Percentiles rank a stretch among this genome's conserved stretches.
phyloP scores from a whole-genome alignment of 2,888 invertebrate genomes.

The Dexiosoma caninum region DNA sequence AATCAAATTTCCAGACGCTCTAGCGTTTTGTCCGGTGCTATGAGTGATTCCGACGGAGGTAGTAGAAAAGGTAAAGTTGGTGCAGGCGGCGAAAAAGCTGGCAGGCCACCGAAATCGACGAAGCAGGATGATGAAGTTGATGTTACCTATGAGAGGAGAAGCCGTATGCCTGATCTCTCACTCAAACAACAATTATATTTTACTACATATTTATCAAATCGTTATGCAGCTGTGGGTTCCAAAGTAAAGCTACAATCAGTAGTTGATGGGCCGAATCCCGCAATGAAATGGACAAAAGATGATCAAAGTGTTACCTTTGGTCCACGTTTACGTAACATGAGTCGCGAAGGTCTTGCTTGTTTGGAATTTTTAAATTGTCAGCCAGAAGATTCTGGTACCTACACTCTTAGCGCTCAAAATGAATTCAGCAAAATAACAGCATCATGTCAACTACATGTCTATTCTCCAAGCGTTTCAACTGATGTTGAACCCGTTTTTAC shows the following conservation, averaged over 20 bases:
- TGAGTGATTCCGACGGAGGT: slow-evolving; percentile 70
- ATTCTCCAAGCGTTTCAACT: slow-evolving; percentile 78
- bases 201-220: slow-evolving; percentile 75
- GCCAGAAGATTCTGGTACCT: slow-evolving; percentile 87
- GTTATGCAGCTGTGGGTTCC: slow-evolving; percentile 81
- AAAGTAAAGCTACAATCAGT: slow-evolving; percentile 89
- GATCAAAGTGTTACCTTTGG: slow-evolving; percentile 78
- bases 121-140: slow-evolving; percentile 71
- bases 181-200: slow-evolving; percentile 79
- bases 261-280: slow-evolving; percentile 85
- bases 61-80: slow-evolving; percentile 55
- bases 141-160: slow-evolving; percentile 80
- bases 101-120: slow-evolving; percentile 68
- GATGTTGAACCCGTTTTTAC: slow-evolving; percentile 87
- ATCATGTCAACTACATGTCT: slow-evolving; percentile 85
- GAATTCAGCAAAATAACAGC: slow-evolving; percentile 84
- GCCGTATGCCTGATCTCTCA: slow-evolving; percentile 74
- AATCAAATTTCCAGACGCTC: slow-evolving; percentile 75
- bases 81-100: slow-evolving; percentile 54
- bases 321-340: slow-evolving; percentile 75
- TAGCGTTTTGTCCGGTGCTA: slow-evolving; percentile 70
- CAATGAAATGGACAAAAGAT: slow-evolving; percentile 87
- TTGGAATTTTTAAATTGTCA: slow-evolving; percentile 85
- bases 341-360: slow-evolving; percentile 83
- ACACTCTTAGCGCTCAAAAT: slow-evolving; percentile 87